Evolutionary conservation across 2,797 vertebrate species (phyloP).

Genomic region (Macropodus opercularis): DNA sequence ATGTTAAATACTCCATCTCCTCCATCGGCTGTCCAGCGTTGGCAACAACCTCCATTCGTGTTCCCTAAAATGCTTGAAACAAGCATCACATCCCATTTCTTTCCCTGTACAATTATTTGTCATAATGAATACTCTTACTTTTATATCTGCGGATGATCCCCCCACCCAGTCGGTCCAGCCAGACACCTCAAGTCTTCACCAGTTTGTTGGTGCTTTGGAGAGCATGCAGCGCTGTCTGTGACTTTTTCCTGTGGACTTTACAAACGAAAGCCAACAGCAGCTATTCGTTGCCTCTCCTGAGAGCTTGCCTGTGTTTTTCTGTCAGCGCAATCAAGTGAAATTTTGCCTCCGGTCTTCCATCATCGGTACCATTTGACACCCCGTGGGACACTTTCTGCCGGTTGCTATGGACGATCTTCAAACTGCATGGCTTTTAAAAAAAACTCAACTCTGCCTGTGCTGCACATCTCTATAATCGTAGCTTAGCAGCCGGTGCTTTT

Average conservation of each 20-base stretch:
- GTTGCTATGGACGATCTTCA: conserved; percentile 76
- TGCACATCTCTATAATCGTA: conserved; percentile 65
- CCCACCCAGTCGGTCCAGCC: conserved; percentile 17
- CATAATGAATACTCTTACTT: conserved; percentile 9
- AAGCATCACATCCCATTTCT: conserved; percentile 5
- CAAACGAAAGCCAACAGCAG: conserved; percentile 62
- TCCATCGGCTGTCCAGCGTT: conserved; percentile 23
- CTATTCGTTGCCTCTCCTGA: conserved; percentile 47
- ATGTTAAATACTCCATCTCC: conserved; percentile 26
- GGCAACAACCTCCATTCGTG: conserved; percentile 39
- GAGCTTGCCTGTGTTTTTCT: conserved; percentile 47
- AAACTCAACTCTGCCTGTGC: conserved; percentile 56
- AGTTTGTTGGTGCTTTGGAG: conserved; percentile 60
- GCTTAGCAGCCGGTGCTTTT: conserved; percentile 74
- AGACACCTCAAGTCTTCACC: conserved; percentile 48
- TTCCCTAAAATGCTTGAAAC: conserved; percentile 13
- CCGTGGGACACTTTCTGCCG: conserved; percentile 53
- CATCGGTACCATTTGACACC: conserved; percentile 26
- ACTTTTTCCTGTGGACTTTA: conserved; percentile 58
- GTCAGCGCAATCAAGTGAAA: conserved; percentile 39
- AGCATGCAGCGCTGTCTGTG: conserved; percentile 61
- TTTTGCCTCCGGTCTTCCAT: conserved; percentile 51
- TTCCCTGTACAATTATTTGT: not conserved
- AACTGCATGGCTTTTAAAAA: conserved; percentile 71
- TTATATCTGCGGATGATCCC: conserved; percentile 20